Percentiles rank a stretch among this genome's conserved stretches.
These are phyloP conservation scores for Corvus hawaiiensis DNA, from an alignment of 2,113 vertebrate genomes.

Conservation along the genomic window DNA sequence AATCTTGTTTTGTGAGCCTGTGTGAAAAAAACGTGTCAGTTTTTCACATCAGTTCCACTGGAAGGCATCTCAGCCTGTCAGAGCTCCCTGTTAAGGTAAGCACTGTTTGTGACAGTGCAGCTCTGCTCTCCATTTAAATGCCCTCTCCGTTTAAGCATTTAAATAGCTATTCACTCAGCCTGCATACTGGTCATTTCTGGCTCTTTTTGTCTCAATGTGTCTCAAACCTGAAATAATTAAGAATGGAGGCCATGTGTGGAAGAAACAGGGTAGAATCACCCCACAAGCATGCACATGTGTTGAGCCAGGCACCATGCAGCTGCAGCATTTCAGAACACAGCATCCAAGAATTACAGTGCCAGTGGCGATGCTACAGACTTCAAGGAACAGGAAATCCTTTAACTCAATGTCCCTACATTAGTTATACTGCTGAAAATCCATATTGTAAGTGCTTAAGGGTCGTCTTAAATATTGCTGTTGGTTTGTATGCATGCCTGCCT, in stretches of 20 bases:
- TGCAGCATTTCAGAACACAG: neutral
- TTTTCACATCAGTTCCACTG: neutral
- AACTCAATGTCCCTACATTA: neutral
- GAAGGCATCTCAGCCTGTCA: neutral
- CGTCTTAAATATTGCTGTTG: neutral
- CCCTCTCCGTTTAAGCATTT: neutral
- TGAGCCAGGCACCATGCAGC: neutral
- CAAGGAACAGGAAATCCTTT: neutral
- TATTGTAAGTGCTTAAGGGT: neutral
- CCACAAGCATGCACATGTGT: rapidly evolving
- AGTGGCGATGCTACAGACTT: neutral
- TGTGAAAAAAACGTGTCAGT: neutral
- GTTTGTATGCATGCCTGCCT: neutral
- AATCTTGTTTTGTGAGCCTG: conserved; percentile 10
- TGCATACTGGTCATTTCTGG: neutral
- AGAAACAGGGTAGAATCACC: neutral
- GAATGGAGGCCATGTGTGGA: neutral
- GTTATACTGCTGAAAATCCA: neutral
- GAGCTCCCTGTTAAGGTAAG: conserved; percentile 1
- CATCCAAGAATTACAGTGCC: too few species aligned
- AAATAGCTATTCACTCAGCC: neutral
- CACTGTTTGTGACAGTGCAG: neutral
- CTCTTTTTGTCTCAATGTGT: neutral
- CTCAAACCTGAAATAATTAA: neutral
- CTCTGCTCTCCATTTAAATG: neutral